Evolutionary conservation across 2,797 vertebrate species (phyloP).

Genomic region (Danio choprae): DNA sequence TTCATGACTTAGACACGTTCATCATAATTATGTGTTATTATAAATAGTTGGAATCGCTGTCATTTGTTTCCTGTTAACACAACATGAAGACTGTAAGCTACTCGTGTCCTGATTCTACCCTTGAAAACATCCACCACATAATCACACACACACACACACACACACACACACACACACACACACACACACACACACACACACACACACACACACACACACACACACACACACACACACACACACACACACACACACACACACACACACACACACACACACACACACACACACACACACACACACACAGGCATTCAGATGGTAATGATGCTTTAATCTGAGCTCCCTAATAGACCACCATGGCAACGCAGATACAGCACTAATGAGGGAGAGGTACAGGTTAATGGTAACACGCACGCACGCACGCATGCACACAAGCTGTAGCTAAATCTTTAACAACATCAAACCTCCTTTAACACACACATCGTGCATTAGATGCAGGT

Average conservation of each 20-base stretch:
- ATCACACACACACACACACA: slow-evolving; percentile 50
- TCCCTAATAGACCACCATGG: slow-evolving; percentile 83
- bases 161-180: slow-evolving; percentile 47
- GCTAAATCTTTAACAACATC: slow-evolving; percentile 24
- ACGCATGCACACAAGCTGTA: slow-evolving; percentile 16
- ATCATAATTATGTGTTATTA: slow-evolving; percentile 1
- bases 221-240: no score
- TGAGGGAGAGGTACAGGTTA: slow-evolving; percentile 81
- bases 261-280: no score
- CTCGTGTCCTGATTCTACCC: slow-evolving; percentile 31
- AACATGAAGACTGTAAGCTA: slow-evolving; percentile 26
- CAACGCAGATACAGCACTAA: slow-evolving; percentile 80
- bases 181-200: slow-evolving; percentile 59
- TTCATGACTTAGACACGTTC: not conserved
- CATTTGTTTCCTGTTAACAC: slow-evolving; percentile 30
- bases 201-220: no score
- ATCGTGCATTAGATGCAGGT: slow-evolving; percentile 36
- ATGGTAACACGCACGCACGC: slow-evolving; percentile 58
- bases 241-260: no score
- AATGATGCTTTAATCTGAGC: slow-evolving; percentile 82
- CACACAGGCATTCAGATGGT: slow-evolving; percentile 61
- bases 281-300: no score
- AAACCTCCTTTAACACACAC: slow-evolving; percentile 31
- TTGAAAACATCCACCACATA: slow-evolving; percentile 34
- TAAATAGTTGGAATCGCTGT: not conserved